Evolutionary conservation across 2,113 vertebrate genomes (phyloP).

Genomic region (Rhabdornis inornatus): DNA sequence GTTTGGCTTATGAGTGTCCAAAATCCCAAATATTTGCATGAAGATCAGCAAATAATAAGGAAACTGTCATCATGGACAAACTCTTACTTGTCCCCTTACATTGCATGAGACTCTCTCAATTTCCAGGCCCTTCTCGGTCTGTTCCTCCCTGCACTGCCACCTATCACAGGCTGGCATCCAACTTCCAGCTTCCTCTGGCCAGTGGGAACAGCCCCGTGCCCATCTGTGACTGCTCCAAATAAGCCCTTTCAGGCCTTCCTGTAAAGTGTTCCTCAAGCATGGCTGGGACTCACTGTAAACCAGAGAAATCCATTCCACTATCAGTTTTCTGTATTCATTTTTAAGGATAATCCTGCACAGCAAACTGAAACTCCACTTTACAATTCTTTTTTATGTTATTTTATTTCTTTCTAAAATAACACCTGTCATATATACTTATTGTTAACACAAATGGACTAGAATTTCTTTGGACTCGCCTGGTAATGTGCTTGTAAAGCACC

Average conservation of each 20-base stretch:
- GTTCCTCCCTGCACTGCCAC: not conserved
- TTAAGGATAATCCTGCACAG: not conserved
- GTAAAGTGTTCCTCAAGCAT: not conserved
- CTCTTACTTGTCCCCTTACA: not conserved
- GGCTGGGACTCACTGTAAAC: not conserved
- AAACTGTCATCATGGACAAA: not conserved
- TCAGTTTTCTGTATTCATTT: not conserved
- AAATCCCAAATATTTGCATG: not conserved
- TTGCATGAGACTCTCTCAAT: not conserved
- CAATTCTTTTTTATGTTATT: not conserved
- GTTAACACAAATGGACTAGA: not conserved
- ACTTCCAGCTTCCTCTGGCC: not conserved
- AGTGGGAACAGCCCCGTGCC: not conserved
- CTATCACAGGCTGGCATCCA: not conserved
- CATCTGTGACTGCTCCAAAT: not conserved
- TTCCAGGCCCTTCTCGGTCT: not conserved
- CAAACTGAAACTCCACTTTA: not conserved
- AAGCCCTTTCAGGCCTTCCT: not conserved
- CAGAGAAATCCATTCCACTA: not conserved
- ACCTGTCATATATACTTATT: not conserved
- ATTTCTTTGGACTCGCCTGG: not conserved
- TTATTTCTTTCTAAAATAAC: not conserved
- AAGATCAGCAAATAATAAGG: not conserved
- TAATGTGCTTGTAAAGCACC: not conserved
- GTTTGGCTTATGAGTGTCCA: not conserved